Evolutionary conservation across 2,113 vertebrate genomes (phyloP).

Genomic region (Larimichthys polyactis): DNA sequence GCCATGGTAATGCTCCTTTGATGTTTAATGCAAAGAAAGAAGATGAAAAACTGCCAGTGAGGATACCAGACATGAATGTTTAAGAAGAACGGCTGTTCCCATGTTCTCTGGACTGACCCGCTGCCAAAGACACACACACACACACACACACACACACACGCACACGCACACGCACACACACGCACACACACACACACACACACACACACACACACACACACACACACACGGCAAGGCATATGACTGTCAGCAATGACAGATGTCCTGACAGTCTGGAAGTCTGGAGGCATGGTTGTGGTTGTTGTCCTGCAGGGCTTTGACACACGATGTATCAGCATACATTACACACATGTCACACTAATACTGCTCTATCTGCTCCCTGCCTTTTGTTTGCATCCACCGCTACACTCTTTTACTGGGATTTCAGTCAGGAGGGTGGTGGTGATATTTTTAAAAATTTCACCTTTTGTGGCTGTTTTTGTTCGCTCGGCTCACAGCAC

Average conservation of each 20-base stretch:
- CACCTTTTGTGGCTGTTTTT: not conserved
- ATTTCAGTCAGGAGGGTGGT: not conserved
- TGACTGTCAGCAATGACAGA: slow-evolving; percentile 85
- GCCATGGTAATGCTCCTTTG: slow-evolving; percentile 15
- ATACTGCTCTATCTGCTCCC: slow-evolving; percentile 25
- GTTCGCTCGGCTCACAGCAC: accelerated
- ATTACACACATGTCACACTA: slow-evolving; percentile 72
- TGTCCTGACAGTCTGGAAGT: slow-evolving; percentile 85
- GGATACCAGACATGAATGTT: slow-evolving; percentile 75
- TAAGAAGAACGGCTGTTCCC: slow-evolving; percentile 72
- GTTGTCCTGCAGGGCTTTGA: slow-evolving; percentile 80
- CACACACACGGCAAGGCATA: slow-evolving; percentile 67
- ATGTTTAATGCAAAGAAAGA: slow-evolving; percentile 37
- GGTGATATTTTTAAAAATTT: not conserved
- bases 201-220: slow-evolving; percentile 34
- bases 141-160: slow-evolving; percentile 33
- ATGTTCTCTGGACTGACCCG: slow-evolving; percentile 61
- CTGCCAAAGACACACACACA: slow-evolving; percentile 64
- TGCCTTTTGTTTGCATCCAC: slow-evolving; percentile 34
- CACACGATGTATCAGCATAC: slow-evolving; percentile 80
- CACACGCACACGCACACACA: slow-evolving; percentile 40
- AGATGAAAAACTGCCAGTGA: slow-evolving; percentile 11
- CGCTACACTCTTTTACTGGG: not conserved
- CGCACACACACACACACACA: slow-evolving; percentile 42
- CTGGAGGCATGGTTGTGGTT: slow-evolving; percentile 78